phyloP scores from a whole-genome alignment of 2,888 invertebrate genomes.

The Nebria brevicollis region DNA sequence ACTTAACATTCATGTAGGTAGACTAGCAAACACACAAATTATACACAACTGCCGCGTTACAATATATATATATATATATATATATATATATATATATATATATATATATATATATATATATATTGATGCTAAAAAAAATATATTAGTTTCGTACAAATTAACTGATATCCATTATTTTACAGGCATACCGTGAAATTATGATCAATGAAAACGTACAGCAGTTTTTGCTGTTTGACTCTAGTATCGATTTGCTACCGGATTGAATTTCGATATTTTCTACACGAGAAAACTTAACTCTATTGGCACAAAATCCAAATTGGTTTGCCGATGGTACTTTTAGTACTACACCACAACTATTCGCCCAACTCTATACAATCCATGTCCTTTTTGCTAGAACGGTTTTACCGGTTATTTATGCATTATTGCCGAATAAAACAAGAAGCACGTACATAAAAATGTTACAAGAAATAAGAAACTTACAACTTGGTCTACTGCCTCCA shows the following conservation, averaged over 20 bases:
- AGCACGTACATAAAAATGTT: conserved; percentile 39
- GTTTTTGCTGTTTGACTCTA: conserved; percentile 29
- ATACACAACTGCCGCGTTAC: too few species aligned
- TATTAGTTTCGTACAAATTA: too few species aligned
- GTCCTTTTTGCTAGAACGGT: conserved; percentile 40
- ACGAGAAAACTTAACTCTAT: conserved; percentile 21
- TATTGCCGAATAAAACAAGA: conserved; percentile 47
- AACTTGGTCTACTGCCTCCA: conserved; percentile 16
- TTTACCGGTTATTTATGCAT: conserved; percentile 48
- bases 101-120: too few species aligned
- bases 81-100: too few species aligned
- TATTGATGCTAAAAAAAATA: too few species aligned
- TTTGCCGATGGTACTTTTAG: conserved; percentile 50
- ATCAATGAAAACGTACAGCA: too few species aligned
- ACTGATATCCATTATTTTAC: too few species aligned
- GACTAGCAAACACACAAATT: too few species aligned
- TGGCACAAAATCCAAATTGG: conserved; percentile 42
- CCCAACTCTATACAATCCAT: conserved; percentile 50
- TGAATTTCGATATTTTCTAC: conserved; percentile 32
- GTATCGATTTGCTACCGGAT: conserved; percentile 3
- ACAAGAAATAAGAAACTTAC: conserved; percentile 30
- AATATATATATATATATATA: too few species aligned
- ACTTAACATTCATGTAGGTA: too few species aligned
- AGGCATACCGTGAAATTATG: too few species aligned
- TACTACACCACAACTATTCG: conserved; percentile 49